Base-by-base conservation (phyloP, 1,140 invertebrate species). In the Anastrepha ludens region DNA sequence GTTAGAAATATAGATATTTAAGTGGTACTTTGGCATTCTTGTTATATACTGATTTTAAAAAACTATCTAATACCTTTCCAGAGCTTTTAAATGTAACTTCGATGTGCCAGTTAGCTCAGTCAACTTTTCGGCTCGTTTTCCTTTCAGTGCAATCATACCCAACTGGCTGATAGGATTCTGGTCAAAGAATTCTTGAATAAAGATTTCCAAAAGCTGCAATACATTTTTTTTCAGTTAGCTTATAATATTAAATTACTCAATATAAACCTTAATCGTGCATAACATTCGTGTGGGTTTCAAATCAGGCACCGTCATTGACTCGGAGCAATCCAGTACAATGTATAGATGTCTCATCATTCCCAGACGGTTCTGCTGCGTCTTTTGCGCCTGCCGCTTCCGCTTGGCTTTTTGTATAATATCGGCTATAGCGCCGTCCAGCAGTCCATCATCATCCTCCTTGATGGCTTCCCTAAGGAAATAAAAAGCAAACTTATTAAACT, bases 81-180 rank as follows among this genome's bases (percentile, higher is more conserved):
- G 89, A 60, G 94, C 95, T 93, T 97, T 97, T 1, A 97, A 94
- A 91, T 98, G 97, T 91, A 97, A 97, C 85, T 96, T 95, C 15
- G 96, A 94, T 93, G 97, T 98, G 90, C 98, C 98, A 89, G 97
- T 96, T 58, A 99, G 94, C 89, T 99, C 98, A 87, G 97, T 96
- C 6, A 99, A 92, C 94, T 97, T 98, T 92, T 99, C 98, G 20
- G 98, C 98, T 90, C 98, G 95, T 94, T 99, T 99, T 91, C 99
- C 99, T 90, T 97, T 96, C 87, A 98, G 97, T 15, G 96, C 94
- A 89, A 99, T 97, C 78, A 99, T 94, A 39, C 98, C 99, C 67
- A 99, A 94, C 94, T 99, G 99, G 93, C 98, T 98, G 85, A 99
- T 98, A 62, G 99, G 99, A 94, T 99, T 99, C 94, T 99, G 98